phyloP scores from a whole-genome alignment of 2,113 vertebrate species.

The Vidua chalybeata region DNA sequence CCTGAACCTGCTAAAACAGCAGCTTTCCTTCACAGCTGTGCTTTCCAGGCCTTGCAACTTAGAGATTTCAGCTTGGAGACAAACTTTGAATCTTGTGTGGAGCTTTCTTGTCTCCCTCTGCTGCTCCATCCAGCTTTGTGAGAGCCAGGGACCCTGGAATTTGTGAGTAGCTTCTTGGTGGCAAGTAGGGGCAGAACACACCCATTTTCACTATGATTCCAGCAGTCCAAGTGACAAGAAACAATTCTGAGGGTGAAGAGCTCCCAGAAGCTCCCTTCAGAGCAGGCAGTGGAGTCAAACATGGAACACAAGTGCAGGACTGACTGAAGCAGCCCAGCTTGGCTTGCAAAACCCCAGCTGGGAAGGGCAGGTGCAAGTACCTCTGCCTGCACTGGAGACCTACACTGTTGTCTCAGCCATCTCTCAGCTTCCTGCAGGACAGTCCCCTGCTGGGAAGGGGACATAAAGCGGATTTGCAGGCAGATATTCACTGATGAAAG shows the following conservation, averaged over 20 bases:
- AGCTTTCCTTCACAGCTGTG: not conserved
- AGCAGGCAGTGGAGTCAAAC: not conserved
- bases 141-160: not conserved
- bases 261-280: not conserved
- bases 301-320: not conserved
- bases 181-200: not conserved
- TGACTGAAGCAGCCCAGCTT: not conserved
- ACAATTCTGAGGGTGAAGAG: not conserved
- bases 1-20: not conserved
- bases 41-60: not conserved
- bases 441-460: not conserved
- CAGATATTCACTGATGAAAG: not conserved
- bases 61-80: not conserved
- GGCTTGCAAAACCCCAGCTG: not conserved
- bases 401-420: not conserved
- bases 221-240: not conserved
- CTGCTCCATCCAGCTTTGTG: not conserved
- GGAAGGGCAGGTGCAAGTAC: not conserved
- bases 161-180: not conserved
- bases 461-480: not conserved
- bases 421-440: not conserved
- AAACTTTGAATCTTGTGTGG: rapidly evolving
- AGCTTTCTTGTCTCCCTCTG: not conserved
- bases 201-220: not conserved
- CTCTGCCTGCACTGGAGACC: not conserved